Base-by-base conservation (phyloP, 2,797 vertebrate species). In the Sitta carolinensis region DNA sequence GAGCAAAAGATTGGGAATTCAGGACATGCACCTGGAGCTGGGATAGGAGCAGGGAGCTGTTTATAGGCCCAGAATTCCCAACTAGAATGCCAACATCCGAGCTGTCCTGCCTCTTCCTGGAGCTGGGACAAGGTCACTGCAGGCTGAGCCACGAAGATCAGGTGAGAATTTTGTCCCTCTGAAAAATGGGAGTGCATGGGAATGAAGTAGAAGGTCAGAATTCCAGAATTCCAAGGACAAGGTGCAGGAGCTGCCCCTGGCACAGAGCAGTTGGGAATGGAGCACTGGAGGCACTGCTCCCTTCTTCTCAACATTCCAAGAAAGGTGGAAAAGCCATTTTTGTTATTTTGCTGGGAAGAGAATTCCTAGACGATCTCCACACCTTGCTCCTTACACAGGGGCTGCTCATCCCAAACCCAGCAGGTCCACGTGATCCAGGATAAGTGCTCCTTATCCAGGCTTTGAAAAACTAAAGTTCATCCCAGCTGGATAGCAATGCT, bases 101-200 rank as follows among this genome's bases (percentile, higher is more conserved):
- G 3, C 1, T 88, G 90, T 93, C 64, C 75, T 73, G 50, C 17
- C 25, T 25, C 84, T 84, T 70, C 21, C 66, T 0, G 0, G 25
- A 26, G 20, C 48, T 66, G 72, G 54, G 77, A 38, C 11, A 13
- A 32, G 29, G 23, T 64, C 86, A 15, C 25, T 7, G 17, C 0
- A 0, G 51, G 45, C 5, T 26, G 29, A 59, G 7, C 26, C 1
- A 0, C 0, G 1, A 55, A 29, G 54, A 23, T 52, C 42, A 63
- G 62, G 40, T 51, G 57, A 66, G 62, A 59, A 23, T 47, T 73
- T 32, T 30, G 15, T 54, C 68, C 45, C n/a, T 76, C 25, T 88
- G 87, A 76, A 78, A 94, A 91, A 83, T 3, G 2, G 17, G 30
- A 63, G 22, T 3, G 10, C 2, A 2, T 29, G 38, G 69, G 70